These are phyloP conservation scores for Aquatica leii DNA, from an alignment of 2,888 invertebrate species.

Conservation along the genomic window DNA sequence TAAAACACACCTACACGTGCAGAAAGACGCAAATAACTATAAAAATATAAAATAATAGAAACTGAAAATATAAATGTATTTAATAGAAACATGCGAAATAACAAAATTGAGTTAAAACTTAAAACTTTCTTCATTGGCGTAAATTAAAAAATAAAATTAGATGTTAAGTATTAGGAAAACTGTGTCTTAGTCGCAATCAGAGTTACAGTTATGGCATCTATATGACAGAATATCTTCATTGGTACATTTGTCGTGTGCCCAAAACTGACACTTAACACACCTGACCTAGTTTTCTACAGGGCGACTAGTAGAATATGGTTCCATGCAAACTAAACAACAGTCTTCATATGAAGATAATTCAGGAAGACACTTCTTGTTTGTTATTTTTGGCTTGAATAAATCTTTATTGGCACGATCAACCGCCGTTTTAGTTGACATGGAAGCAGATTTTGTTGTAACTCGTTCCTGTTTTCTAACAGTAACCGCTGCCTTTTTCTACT, in stretches of 20 bases:
- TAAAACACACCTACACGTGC: slow-evolving; percentile 4
- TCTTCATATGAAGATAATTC: background rate
- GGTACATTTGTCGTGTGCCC: background rate
- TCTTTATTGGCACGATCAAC: slow-evolving; percentile 8
- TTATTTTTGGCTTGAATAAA: slow-evolving; percentile 5
- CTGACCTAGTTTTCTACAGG: background rate
- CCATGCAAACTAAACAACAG: background rate
- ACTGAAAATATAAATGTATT: background rate
- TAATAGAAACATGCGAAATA: background rate
- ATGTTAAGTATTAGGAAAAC: background rate
- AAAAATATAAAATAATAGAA: background rate
- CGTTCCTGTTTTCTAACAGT: slow-evolving; percentile 1
- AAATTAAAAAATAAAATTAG: background rate
- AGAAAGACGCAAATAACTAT: background rate
- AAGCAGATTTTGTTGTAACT: slow-evolving; percentile 5
- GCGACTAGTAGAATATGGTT: background rate
- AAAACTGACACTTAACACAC: background rate
- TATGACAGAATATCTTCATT: background rate
- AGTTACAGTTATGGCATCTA: background rate
- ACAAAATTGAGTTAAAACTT: background rate
- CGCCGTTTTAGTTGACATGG: slow-evolving; percentile 6
- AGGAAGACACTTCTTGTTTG: slow-evolving; percentile 1
- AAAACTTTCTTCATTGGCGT: background rate
- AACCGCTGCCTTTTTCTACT: slow-evolving; percentile 4
- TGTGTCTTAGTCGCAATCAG: slow-evolving; percentile 1